Base-by-base conservation (phyloP, 2,113 vertebrate genomes). In the Casuarius casuarius region DNA sequence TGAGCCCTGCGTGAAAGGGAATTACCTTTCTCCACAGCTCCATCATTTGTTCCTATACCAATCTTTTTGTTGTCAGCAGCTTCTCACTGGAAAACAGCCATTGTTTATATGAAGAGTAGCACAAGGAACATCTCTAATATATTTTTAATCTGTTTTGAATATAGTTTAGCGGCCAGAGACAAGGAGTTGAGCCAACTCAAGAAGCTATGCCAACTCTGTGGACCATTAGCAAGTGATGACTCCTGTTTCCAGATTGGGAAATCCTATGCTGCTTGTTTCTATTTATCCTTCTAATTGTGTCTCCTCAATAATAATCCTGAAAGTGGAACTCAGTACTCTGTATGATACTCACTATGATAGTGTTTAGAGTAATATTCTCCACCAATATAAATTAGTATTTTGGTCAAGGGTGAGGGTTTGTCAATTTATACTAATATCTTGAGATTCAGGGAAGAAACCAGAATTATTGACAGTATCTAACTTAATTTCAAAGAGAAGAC, bases 181-280 rank as follows among this genome's bases (percentile, higher is more conserved):
- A 93, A 85, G 81, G 77, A 95, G 29, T 35, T 91, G 78, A 91
- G 94, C 84, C 87, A 96, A 19, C 67, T 84, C 35, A 73, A 78
- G 87, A 89, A 77, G 35, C 63, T 90, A 87, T 85, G 90, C 81
- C 82, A 96, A 74, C 54, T 40, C 35, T 38, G 28, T 25, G 40
- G 90, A 90, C 93, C 75, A 95, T 88, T 49, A 85, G 67, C 33
- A 91, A 94, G 59, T 42, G 35, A 58, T 46, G 67, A 92, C 48
- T 70, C 71, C 72, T 52, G 40, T 87, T 95, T 94, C 77, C 81
- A 87, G 68, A 87, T 48, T 26, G 58, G 89, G 90, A 94, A 91
- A 82, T 87, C 81, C 84, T 87, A 62, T 40, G n/a, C 44, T 73
- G 5, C 72, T 94, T 95, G 66, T 88, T 87, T 87, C 81, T 95